Evolutionary conservation across 2,888 invertebrate genomes (phyloP), one percentile per base, ranked within the genome.

Genomic region (Cinara cedri): DNA sequence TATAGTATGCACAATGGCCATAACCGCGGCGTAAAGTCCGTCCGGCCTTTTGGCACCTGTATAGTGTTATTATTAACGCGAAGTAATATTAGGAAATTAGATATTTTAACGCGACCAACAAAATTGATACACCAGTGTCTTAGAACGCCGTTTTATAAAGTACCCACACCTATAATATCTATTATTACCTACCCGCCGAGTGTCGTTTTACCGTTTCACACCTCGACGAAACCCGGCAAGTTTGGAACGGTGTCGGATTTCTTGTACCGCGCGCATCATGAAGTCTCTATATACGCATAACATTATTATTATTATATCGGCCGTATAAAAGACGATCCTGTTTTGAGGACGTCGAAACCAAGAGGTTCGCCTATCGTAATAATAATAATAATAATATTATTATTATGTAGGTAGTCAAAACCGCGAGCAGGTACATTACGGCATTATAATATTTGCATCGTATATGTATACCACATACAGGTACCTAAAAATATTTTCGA

Each of bases 201-300:
- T 78, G 57, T 78, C 76, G 57, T 60, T 68, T 78, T 78, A 78
- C 76, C 76, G 68, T 78, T 78, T 78, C 76, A 78, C 76, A 78
- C 76, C 76, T 78, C 34, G 14, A 19, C 46, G 76, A 78, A 78
- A 57, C 76, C 76, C 34, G 26, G 19, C 76, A 78, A 78, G 76
- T 68, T 24, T 54, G 16, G 34, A 21, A 63, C 51, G 63, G 26
- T 74, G 51, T 74, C 63, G 42, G 34, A 51, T 74, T 74, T 51
- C 72, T 19, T n/a, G 26, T 26, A n/a, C n/a, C 34, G 34, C 19
- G 26, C 14, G 72, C 60, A 72, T 34, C 24, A 6, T 6, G 34
- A 62, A 19, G 62, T 72, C 49, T 62, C 60, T 49, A 44, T 54
- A 19, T 13, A 13, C 42, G 44, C 16, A 42, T 42, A 54, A 42